phyloP scores from a whole-genome alignment of 2,888 invertebrate species.

The Himalopsyche japonica region DNA sequence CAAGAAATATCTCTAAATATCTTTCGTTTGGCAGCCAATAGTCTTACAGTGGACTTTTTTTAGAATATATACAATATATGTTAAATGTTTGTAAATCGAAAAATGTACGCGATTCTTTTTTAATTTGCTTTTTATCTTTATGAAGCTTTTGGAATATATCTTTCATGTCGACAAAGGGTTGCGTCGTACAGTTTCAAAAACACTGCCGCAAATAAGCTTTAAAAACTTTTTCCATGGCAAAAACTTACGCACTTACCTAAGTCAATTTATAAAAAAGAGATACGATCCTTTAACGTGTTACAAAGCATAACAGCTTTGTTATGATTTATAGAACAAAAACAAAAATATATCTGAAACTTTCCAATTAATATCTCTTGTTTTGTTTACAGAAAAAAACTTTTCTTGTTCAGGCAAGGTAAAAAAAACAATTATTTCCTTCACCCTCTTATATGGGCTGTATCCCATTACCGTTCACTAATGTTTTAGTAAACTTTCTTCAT shows the following conservation, averaged over 20 bases:
- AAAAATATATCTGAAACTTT: constrained; percentile 2
- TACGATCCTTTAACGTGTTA: not conserved
- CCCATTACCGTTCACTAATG: constrained; percentile 33
- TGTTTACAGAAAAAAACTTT: not conserved
- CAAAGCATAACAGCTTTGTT: not conserved
- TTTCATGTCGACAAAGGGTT: too few species aligned
- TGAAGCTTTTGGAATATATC: too few species aligned
- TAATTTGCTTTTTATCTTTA: too few species aligned
- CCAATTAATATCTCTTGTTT: constrained; percentile 10
- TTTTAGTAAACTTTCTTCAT: constrained; percentile 24
- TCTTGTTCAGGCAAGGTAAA: constrained; percentile 21
- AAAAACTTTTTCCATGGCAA: not conserved
- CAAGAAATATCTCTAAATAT: too few species aligned
- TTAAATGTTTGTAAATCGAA: too few species aligned
- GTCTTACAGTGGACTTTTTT: too few species aligned
- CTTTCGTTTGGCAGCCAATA: too few species aligned
- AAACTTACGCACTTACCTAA: not conserved
- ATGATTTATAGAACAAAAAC: not conserved
- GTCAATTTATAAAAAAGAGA: not conserved
- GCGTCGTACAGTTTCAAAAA: too few species aligned
- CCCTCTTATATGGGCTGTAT: not conserved
- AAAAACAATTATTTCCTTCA: constrained; percentile 18
- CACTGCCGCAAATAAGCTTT: not conserved
- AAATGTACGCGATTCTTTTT: too few species aligned
- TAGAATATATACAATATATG: too few species aligned